phyloP scores from a whole-genome alignment of 2,113 vertebrate species.

The Callocephalon fimbriatum region DNA sequence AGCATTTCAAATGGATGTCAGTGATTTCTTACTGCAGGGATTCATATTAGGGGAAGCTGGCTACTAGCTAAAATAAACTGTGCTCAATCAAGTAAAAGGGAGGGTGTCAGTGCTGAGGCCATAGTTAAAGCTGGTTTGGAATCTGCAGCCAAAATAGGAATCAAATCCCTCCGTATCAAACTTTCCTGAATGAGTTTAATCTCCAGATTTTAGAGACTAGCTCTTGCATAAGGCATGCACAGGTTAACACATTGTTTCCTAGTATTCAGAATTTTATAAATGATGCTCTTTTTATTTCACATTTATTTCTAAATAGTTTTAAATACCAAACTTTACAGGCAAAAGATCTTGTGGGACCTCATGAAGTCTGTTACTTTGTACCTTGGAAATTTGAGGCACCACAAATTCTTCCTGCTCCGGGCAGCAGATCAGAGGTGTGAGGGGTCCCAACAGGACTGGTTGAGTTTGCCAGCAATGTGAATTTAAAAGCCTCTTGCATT shows the following conservation, averaged over 20 bases:
- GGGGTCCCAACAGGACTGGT: background rate
- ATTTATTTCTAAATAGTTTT: background rate
- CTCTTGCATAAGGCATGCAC: background rate
- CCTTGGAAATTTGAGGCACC: background rate
- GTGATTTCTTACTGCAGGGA: conserved; percentile 54
- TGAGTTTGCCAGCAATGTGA: background rate
- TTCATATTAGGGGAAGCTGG: conserved; percentile 52
- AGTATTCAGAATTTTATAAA: background rate
- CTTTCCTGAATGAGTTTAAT: background rate
- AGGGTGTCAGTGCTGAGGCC: background rate
- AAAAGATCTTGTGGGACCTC: background rate
- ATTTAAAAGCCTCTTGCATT: background rate
- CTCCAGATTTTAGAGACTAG: background rate
- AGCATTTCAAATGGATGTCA: conserved; percentile 41
- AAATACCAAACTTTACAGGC: background rate
- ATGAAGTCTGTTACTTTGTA: background rate
- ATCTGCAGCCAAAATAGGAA: conserved; percentile 2
- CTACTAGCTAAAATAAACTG: conserved; percentile 62
- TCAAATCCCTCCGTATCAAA: background rate
- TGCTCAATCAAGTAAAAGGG: background rate
- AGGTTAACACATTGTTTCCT: background rate
- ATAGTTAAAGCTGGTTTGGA: background rate
- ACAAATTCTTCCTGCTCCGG: background rate
- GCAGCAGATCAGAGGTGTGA: accelerated
- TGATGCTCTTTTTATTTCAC: background rate